Evolutionary conservation across 2,888 invertebrate genomes (phyloP), one percentile per base, ranked within the genome.

Genomic region (Strigamia maritima): DNA sequence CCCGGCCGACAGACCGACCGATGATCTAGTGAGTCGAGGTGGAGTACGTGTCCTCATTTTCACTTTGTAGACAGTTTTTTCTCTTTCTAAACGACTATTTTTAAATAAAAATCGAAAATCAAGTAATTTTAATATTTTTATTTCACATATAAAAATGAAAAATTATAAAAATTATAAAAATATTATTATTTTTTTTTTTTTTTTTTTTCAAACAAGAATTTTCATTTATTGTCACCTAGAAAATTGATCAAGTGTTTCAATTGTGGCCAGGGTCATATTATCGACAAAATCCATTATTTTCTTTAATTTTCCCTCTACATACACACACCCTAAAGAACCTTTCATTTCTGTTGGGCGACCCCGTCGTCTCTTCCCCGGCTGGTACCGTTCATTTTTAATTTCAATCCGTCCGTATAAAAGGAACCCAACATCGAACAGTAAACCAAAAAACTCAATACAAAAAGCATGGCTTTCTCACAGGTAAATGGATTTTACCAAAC

Each of bases 391-490:
- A 4, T 2, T 31, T 31, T 31, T 31, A 31, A 60, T 19, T 60
- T 60, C 2, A 6, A 19, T 4, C 60, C 2, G 19, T 60, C 60
- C 19, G 22, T 60, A 60, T 60, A 60, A 16, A 60, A 60, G n/a
- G 8, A 19, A 60, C 3, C 22, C 10, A 2, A 10, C 10, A 10
- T 44, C 60, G 60, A 54, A 3, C 60, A 60, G 10, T 10, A 60
- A 19, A 8, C 19, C 31, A 7, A 31, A 60, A 60, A 60, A 60
- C 2, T 24, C 19, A 54, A 54, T n/a, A 49, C 4, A 1, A 24
- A 28, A 22, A 75, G 28, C 22, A 75, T 75, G 75, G 35, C 75
- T 75, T 26, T 35, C 28, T 1, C n/a, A 31, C 75, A 75, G 75
- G 75, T 75, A 75, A 75, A 35, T 2, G 31, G 7, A 4, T 31